Percentiles rank a stretch among this genome's conserved stretches.
These are phyloP conservation scores for Entelurus aequoreus DNA, from an alignment of 2,113 vertebrate genomes.

Conservation along the genomic window DNA sequence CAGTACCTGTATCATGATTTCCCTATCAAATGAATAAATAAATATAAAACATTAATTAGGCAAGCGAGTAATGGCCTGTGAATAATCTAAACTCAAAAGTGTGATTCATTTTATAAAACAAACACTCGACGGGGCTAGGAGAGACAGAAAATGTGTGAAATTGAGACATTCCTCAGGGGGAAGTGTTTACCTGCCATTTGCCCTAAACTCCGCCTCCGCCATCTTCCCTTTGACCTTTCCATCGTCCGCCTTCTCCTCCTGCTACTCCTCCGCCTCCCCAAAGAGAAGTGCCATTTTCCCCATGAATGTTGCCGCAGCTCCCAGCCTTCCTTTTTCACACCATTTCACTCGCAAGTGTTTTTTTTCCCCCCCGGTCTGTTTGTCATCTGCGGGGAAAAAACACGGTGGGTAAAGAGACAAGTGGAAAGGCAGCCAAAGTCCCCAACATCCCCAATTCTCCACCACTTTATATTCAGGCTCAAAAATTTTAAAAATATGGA, in stretches of 20 bases:
- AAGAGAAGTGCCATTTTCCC: constrained; percentile 51
- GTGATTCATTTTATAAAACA: too few species aligned
- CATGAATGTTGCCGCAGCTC: constrained; percentile 40
- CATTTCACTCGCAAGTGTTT: constrained; percentile 57
- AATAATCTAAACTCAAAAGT: too few species aligned
- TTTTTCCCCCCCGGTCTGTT: constrained; percentile 4
- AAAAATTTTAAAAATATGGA: too few species aligned
- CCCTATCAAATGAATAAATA: too few species aligned
- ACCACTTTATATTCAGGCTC: background rate
- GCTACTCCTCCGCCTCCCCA: constrained; percentile 23
- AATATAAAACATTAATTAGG: too few species aligned
- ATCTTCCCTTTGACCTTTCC: constrained; percentile 42
- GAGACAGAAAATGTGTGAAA: background rate
- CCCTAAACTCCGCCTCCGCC: constrained; percentile 13
- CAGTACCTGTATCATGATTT: too few species aligned
- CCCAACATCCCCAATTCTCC: constrained; percentile 13
- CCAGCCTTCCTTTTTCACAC: constrained; percentile 48
- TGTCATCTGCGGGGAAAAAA: constrained; percentile 30
- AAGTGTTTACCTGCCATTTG: constrained; percentile 22
- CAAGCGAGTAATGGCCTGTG: too few species aligned
- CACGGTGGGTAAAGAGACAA: constrained; percentile 7
- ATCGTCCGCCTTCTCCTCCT: constrained; percentile 15
- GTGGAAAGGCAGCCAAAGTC: constrained; percentile 15
- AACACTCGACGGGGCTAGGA: too few species aligned
- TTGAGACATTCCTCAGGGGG: constrained; percentile 1